Evolutionary conservation across 2,888 invertebrate genomes (phyloP), one percentile per base, ranked within the genome.

Genomic region (Oithona nana): DNA sequence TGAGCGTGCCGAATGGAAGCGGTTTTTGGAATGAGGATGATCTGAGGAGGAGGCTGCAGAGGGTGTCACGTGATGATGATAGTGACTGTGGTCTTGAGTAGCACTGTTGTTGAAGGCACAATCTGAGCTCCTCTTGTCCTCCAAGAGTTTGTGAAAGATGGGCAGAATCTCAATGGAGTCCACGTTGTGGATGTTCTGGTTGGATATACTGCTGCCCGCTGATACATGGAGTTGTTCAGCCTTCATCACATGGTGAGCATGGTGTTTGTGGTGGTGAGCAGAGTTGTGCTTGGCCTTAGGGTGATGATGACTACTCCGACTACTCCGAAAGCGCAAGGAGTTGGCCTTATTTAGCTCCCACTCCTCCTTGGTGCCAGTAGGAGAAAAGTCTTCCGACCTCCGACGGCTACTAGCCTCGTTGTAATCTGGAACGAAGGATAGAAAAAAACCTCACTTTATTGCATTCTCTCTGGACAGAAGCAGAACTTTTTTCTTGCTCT

Each of bases 71-170:
- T 81, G 80, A n/a, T n/a, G n/a, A n/a, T n/a, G n/a, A 3, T 81
- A 80, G 67, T 81, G 81, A 67, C 81, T 79, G n/a, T n/a, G n/a
- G n/a, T n/a, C n/a, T 39, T 39, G 6, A 16, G 6, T 39, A 16
- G 8, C 16, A 39, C 39, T 39, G 39, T 39, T 39, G 16, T 39
- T 39, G 39, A 39, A 39, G 39, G 39, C 39, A 39, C 39, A 39
- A 67, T 81, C 79, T 69, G 75, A 76, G 68, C 78, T 79, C 69
- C 87, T 86, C 66, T 87, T 78, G 70, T 88, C 88, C 1, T 86
- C 87, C 56, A 88, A 78, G 16, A 88, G 78, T 73, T 89, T 89
- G 69, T 89, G 87, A 76, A 89, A 89, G 71, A 89, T 89, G 16
- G 89, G 89, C 68, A 89, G 75, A 68, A 89, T 88, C 24, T 59